Evolutionary conservation across 2,797 vertebrate genomes (phyloP).

Genomic region (Falco rusticolus): DNA sequence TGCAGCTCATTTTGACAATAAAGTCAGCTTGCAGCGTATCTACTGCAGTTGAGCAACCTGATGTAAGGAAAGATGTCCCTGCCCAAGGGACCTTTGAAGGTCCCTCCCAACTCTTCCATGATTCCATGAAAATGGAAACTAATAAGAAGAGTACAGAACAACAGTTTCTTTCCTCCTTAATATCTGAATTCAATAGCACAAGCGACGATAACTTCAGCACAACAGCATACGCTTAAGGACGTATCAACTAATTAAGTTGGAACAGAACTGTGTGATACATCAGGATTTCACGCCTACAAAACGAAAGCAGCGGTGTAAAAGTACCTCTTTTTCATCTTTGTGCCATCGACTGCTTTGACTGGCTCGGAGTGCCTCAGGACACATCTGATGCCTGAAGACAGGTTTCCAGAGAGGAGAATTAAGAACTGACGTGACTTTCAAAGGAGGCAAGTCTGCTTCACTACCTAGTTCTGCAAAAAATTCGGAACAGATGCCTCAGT

Average conservation of each 20-base stretch:
- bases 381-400: conserved; percentile 90
- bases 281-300: background rate
- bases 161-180: background rate
- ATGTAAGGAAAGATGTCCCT: background rate
- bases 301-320: background rate
- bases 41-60: background rate
- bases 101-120: background rate
- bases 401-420: conserved; percentile 93
- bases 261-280: background rate
- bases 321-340: conserved; percentile 74
- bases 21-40: background rate
- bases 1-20: background rate
- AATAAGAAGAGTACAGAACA: background rate
- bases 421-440: conserved; percentile 88
- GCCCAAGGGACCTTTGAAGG: background rate
- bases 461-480: conserved; percentile 81
- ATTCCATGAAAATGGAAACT: background rate
- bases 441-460: conserved; percentile 82
- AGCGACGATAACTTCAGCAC: background rate
- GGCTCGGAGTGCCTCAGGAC: conserved; percentile 68
- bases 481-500: background rate
- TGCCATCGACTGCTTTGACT: background rate
- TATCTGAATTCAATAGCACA: background rate
- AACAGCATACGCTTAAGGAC: background rate
- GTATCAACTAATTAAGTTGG: background rate